Evolutionary conservation across 2,797 vertebrate species (phyloP).

Genomic region (Pangasius macronema): DNA sequence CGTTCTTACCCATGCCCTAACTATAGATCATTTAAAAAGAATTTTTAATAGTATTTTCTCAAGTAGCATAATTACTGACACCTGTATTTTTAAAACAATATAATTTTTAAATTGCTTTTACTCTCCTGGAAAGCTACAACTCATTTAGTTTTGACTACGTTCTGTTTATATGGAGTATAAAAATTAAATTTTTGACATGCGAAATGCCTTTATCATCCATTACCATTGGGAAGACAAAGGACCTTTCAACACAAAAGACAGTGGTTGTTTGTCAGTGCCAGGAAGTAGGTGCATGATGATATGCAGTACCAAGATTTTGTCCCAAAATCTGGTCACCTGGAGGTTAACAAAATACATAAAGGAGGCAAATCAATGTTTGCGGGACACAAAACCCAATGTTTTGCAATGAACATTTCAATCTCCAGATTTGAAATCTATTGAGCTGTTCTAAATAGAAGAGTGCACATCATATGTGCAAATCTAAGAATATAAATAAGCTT

Average conservation of each 20-base stretch:
- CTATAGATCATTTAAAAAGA: background rate
- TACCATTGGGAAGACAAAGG: background rate
- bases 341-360: background rate
- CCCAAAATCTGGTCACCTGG: background rate
- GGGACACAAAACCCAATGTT: background rate
- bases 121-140: background rate
- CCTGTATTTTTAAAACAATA: background rate
- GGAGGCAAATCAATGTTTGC: too few species aligned
- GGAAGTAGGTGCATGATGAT: background rate
- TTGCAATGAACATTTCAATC: background rate
- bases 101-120: background rate
- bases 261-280: background rate
- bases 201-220: background rate
- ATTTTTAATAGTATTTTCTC: background rate
- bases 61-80: background rate
- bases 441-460: background rate
- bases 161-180: background rate
- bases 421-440: background rate
- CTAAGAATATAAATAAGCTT: background rate
- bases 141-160: background rate
- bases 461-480: background rate
- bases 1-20: background rate
- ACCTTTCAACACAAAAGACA: background rate
- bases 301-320: background rate
- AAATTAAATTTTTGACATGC: background rate